Conservation (phyloP, 2,797 vertebrate species). For the Mionectes olivaceus region DNA sequence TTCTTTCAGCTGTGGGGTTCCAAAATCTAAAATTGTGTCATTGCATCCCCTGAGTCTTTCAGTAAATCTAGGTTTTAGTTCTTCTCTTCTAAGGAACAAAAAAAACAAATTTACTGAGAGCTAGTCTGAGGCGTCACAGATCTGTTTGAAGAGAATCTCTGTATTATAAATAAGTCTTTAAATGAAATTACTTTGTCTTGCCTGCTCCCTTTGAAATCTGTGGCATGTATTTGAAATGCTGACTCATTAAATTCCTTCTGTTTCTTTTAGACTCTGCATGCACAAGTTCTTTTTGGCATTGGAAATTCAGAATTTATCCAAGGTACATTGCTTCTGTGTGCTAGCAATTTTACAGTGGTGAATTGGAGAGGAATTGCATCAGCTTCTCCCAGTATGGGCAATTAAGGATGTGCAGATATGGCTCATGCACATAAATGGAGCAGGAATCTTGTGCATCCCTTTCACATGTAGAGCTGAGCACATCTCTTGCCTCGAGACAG, state of each 20-base stretch:
- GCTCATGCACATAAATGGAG: not conserved
- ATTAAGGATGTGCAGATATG: not conserved
- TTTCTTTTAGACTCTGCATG: slow-evolving; percentile 6
- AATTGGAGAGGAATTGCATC: not conserved
- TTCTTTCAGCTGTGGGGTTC: not conserved
- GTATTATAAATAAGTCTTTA: not conserved
- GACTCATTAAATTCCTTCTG: slow-evolving; percentile 9
- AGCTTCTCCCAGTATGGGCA: not conserved
- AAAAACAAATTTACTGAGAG: not conserved
- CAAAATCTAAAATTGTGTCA: slow-evolving; percentile 1
- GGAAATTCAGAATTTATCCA: slow-evolving; percentile 26
- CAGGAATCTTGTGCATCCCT: not conserved
- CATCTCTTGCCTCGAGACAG: not conserved
- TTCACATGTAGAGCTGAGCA: not conserved
- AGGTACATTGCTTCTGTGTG: not conserved
- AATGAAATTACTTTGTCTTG: slow-evolving; percentile 18
- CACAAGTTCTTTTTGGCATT: not conserved
- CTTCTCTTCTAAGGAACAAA: not conserved
- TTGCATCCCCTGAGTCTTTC: not conserved
- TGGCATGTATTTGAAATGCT: not conserved
- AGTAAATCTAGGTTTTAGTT: not conserved
- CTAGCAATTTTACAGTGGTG: not conserved
- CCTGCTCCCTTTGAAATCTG: not conserved
- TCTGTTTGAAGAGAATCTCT: slow-evolving; percentile 2
- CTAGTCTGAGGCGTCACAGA: not conserved